phyloP scores from a whole-genome alignment of 1,140 invertebrate genomes.

The Leptestheria dahalacensis region DNA sequence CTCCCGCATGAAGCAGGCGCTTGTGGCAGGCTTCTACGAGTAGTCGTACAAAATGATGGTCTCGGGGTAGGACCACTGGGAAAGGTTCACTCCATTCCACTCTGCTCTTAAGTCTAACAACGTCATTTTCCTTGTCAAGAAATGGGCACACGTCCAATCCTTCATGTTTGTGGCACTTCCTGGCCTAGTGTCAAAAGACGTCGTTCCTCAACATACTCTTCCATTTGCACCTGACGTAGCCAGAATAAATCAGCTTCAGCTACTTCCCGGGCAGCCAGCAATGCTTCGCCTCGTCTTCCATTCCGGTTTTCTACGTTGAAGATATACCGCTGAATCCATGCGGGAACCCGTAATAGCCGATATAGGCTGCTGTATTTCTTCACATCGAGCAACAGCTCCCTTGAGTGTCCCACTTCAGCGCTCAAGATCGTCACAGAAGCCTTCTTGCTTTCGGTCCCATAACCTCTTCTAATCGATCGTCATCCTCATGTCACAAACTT shows the following conservation, averaged over 20 bases:
- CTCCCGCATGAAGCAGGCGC: not conserved
- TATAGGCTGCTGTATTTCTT: no score
- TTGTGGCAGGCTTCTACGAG: slow-evolving; percentile 4
- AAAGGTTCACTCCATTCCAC: no score
- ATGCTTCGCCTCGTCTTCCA: no score
- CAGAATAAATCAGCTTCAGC: not conserved
- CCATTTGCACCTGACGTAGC: not conserved
- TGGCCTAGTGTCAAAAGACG: not conserved
- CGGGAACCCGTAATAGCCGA: no score
- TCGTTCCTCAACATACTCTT: not conserved
- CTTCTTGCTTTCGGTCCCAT: no score
- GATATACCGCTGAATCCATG: no score
- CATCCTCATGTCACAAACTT: no score
- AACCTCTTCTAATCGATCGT: no score
- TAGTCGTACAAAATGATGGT: not conserved
- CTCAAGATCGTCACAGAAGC: no score
- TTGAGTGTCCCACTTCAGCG: no score
- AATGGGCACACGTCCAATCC: not conserved
- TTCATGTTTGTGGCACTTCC: not conserved
- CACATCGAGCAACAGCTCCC: no score
- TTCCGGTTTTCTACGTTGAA: no score
- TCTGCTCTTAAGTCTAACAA: not conserved
- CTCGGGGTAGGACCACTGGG: slow-evolving; percentile 9
- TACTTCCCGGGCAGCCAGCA: not conserved
- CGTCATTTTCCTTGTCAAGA: not conserved